Base-by-base conservation (phyloP, 2,113 vertebrate genomes). In the Phylloscopus trochilus region DNA sequence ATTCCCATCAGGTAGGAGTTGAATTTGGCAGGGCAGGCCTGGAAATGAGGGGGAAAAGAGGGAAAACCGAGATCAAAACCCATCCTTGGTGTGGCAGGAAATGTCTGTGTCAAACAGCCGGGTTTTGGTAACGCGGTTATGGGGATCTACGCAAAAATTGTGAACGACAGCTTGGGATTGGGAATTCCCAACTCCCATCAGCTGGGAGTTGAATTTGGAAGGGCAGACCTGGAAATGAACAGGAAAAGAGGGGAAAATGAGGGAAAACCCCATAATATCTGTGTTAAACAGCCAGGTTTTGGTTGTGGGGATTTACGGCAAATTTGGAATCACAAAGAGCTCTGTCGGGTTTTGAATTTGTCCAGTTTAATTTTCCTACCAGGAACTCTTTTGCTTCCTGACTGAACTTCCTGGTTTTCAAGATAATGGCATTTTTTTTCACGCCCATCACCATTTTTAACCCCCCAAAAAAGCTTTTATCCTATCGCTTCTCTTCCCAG, bases 231-330 rank as follows among this genome's bases (percentile, higher is more conserved):
- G 90, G 39, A 49, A 66, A 74, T 23, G 6, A 56, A 21, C 8
- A 1, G 33, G 13, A 41, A 31, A 5, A 11, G 46, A 37, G 41
- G 31, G 51, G 51, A 51, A 58, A 58, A 0, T 33, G 17, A 31
- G 18, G 51, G 46, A 7, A 39, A 47, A 6, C 3, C 22, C 14
- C 56, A n/a, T 7, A 15, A 15, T 17, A 27, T 15, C 5, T 0
- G 0, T 4, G 19, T 9, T 31, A 6, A 15, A 18, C 2, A 19
- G 6, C 1, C 0, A 46, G 37, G 5, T 14, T 59, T 13, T 26
- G 23, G 26, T 53, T 14, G 0, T 6, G 39, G 16, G 5, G 27
- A 1, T 63, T 83, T 33, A 18, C 0, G 23, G 41, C 2, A 12
- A 43, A 33, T 16, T 11, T 3, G 51, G 31, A 13, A 24, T 49